Conservation (phyloP, 2,113 vertebrate species). For the Columba livia region DNA sequence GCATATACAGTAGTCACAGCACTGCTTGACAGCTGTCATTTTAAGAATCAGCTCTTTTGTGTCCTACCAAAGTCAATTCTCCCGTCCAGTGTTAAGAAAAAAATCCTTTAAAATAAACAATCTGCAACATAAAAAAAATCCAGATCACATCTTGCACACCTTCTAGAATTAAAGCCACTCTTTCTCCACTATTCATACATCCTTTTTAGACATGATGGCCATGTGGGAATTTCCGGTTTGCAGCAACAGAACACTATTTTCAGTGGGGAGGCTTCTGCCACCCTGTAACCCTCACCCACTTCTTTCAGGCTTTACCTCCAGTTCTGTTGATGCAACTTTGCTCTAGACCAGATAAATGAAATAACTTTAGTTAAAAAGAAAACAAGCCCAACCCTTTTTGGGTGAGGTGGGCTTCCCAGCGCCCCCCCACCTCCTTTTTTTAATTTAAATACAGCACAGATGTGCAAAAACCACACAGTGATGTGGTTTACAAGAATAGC, state of each 20-base stretch:
- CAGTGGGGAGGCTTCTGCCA: not conserved
- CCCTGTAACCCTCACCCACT: not conserved
- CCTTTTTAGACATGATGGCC: not conserved
- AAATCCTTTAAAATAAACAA: not conserved
- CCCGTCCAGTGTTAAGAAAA: not conserved
- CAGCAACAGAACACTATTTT: not conserved
- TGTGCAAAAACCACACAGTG: conserved; percentile 34
- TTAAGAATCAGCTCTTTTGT: not conserved
- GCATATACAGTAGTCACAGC: not conserved
- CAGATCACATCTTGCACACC: rapidly evolving
- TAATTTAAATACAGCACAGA: conserved; percentile 3
- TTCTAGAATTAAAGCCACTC: not conserved
- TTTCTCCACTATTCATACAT: not conserved
- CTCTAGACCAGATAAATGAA: not conserved
- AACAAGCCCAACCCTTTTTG: not conserved
- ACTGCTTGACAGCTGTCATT: not conserved
- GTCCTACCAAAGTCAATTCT: not conserved
- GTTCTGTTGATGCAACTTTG: not conserved
- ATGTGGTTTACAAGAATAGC: conserved; percentile 52
- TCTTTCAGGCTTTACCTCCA: not conserved
- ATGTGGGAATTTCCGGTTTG: not conserved
- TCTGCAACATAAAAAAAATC: not conserved
- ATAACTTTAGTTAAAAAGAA: conserved; percentile 10
- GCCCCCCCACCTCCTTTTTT: not conserved
- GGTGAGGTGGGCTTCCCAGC: not conserved